Base-by-base conservation (phyloP, 2,113 vertebrate species). In the Mirounga angustirostris region DNA sequence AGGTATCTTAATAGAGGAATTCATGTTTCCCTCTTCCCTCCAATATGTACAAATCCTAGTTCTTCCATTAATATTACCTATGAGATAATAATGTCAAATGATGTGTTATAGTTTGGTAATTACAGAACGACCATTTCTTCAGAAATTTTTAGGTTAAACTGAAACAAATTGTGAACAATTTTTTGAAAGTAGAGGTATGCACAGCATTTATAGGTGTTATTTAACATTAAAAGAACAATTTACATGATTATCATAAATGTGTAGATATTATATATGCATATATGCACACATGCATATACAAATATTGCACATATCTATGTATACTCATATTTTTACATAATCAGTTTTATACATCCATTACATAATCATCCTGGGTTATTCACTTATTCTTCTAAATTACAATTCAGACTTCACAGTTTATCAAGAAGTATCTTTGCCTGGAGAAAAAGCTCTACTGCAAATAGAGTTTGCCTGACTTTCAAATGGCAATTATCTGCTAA, bases 401-500 rank as follows among this genome's bases (percentile, higher is more conserved):
- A 89, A 81, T 30, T 18, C 26, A 80, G 26, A 18, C 69, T 67
- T 22, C 14, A 59, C 18, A 28, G 2, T 78, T 95, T 33, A 94
- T 65, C 18, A 65, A 56, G 59, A 65, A 52, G 24, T 26, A 59
- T 36, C 84, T 87, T 74, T 80, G 10, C 24, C n/a, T 19, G 0
- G 7, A 85, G 30, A 63, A 52, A 93, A 96, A 78, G 14, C 54
- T 82, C 12, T 21, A 28, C 12, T 46, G 19, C 28, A 6, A 89
- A 85, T 58, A 78, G 78, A 73, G 15, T 91, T 50, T 79, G 28
- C 28, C 7, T 83, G 13, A 14, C 79, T 94, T 83, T 83, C 28
- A 73, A 28, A 4, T 61, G 46, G 22, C 82, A 96, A 89, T 93
- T 86, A 76, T 95, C 59, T 78, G 11, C 46, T 67, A 89, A 96